Evolutionary conservation across 2,888 invertebrate species (phyloP), one percentile per base, ranked within the genome.

Genomic region (Trichopria drosophilae): DNA sequence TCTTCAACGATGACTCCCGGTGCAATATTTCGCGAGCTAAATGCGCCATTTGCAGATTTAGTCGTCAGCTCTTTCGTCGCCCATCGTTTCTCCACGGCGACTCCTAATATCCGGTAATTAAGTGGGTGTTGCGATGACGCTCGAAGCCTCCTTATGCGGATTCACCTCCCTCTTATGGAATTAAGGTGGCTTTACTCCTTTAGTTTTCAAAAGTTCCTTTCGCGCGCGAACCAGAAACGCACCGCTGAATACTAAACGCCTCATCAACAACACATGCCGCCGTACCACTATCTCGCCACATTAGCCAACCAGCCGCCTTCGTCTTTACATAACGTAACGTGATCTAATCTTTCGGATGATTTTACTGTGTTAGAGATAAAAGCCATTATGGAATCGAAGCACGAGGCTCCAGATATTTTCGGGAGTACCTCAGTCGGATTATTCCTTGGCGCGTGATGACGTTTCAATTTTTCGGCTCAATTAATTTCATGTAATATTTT

Each of bases 201-300:
- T 72, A 71, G 69, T 73, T 73, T 71, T 71, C 67, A 71, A 72
- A 72, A 72, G 72, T 73, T 70, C 63, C 40, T 29, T 37, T 54
- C 64, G 49, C 59, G 61, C 58, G 59, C 66, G 62, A n/a, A n/a
- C n/a, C n/a, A n/a, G n/a, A 62, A 62, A 70, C 66, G 67, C 70
- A 67, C 64, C 64, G 65, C 67, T 73, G 74, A 73, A 74, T 74
- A 74, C 73, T 72, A 74, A 74, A 70, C 71, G 73, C 73, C 73
- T 74, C 73, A 73, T 74, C 74, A 73, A 73, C 72, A 72, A 73
- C 73, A 73, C 74, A 73, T 73, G 74, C 72, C 68, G 61, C 67
- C 65, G 60, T n/a, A 64, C 61, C 61, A 62, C 64, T 64, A 62
- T 64, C 63, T 62, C 57, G 61, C 60, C 59, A 67, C 64, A 61